Evolutionary conservation across 2,113 vertebrate species (phyloP).

Genomic region (Platanista minor): DNA sequence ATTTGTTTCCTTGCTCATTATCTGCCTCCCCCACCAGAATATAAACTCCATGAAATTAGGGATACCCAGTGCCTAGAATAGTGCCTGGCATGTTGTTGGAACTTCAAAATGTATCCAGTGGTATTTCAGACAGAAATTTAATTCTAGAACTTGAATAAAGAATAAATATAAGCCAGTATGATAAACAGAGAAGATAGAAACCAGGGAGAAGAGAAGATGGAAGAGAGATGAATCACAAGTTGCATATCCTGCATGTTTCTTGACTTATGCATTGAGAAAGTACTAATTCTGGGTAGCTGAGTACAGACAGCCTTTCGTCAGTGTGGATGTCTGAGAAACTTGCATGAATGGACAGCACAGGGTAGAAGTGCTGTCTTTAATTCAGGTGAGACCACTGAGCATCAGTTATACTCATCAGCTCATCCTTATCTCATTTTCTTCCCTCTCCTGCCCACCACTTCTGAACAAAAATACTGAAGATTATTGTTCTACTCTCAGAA

Average conservation of each 20-base stretch:
- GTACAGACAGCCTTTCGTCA: neutral
- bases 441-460: neutral
- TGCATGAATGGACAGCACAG: neutral
- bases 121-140: constrained; percentile 3
- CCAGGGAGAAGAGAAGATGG: neutral
- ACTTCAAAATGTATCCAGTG: neutral
- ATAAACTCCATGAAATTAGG: constrained; percentile 14
- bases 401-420: neutral
- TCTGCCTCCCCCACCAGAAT: neutral
- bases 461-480: neutral
- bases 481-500: neutral
- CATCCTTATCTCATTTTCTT: neutral
- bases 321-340: neutral
- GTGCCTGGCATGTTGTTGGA: neutral
- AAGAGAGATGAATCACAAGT: neutral
- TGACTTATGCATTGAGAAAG: neutral
- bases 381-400: neutral
- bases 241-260: neutral
- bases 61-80: neutral
- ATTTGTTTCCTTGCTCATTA: neutral
- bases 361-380: neutral
- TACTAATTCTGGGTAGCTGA: neutral
- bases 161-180: neutral
- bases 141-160: constrained; percentile 10
- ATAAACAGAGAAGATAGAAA: neutral